Conservation (phyloP, 2,113 vertebrate genomes). For the Prochilodus magdalenae region DNA sequence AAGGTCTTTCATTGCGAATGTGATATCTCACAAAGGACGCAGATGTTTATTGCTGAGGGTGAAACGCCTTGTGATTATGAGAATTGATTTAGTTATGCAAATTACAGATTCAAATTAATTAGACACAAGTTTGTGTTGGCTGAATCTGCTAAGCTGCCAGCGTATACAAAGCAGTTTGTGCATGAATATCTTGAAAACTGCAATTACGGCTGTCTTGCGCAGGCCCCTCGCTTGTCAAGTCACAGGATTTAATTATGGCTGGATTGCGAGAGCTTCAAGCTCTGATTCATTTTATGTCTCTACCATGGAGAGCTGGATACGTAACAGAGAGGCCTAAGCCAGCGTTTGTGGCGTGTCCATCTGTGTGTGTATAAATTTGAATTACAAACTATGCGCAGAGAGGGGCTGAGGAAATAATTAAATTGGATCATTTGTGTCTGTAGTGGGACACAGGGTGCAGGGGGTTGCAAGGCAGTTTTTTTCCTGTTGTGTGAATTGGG, state of each 20-base stretch:
- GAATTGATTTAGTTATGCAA: slow-evolving; percentile 69
- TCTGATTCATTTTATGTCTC: slow-evolving; percentile 51
- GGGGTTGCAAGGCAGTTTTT: slow-evolving; percentile 32
- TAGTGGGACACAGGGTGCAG: slow-evolving; percentile 16
- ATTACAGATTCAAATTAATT: slow-evolving; percentile 64
- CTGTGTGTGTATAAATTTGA: slow-evolving; percentile 49
- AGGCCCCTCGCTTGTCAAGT: slow-evolving; percentile 47
- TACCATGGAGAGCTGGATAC: slow-evolving; percentile 49
- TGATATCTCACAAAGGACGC: slow-evolving; percentile 40
- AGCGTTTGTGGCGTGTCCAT: slow-evolving; percentile 54
- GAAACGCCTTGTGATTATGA: slow-evolving; percentile 54
- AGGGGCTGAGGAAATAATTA: slow-evolving; percentile 35
- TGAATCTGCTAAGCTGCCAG: slow-evolving; percentile 57
- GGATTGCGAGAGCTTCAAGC: slow-evolving; percentile 36
- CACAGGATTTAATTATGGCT: slow-evolving; percentile 57
- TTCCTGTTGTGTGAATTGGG: slow-evolving; percentile 12
- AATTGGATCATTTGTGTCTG: slow-evolving; percentile 34
- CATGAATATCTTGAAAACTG: slow-evolving; percentile 51
- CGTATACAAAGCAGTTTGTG: slow-evolving; percentile 52
- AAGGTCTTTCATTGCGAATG: slow-evolving; percentile 22
- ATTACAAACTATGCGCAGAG: slow-evolving; percentile 29
- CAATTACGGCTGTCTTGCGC: slow-evolving; percentile 59
- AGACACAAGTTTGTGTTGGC: slow-evolving; percentile 62
- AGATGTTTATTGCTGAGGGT: slow-evolving; percentile 56
- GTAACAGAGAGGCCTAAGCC: slow-evolving; percentile 45